These are phyloP conservation scores for Limnephilus rhombicus DNA, from an alignment of 2,888 invertebrate species.

Conservation along the genomic window DNA sequence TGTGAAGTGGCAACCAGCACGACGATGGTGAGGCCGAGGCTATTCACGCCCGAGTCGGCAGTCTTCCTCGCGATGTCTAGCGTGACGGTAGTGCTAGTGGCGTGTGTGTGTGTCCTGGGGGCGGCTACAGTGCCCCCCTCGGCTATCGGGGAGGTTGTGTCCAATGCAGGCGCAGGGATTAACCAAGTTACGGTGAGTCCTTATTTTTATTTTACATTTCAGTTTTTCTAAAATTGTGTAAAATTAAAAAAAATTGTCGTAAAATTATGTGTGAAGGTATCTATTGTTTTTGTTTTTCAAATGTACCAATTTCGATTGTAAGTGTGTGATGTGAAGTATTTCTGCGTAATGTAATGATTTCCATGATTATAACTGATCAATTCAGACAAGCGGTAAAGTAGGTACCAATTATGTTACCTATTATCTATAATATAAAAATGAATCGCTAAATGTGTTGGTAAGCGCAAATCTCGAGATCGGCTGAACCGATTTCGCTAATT, in stretches of 20 bases:
- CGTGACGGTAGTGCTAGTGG: slow-evolving; percentile 36
- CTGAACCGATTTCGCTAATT: no score
- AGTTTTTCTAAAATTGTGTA: not conserved
- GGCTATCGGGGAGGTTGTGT: slow-evolving; percentile 75
- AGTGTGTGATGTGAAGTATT: no score
- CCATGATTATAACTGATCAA: no score
- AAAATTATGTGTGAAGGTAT: no score
- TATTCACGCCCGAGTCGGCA: not conserved
- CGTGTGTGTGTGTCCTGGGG: not conserved
- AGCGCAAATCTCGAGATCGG: no score
- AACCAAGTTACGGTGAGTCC: slow-evolving; percentile 76
- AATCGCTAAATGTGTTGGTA: no score
- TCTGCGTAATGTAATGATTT: no score
- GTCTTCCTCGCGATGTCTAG: slow-evolving; percentile 46
- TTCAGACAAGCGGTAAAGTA: no score
- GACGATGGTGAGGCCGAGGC: not conserved
- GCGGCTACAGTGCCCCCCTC: slow-evolving; percentile 69
- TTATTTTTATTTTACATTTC: not conserved
- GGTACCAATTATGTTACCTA: no score
- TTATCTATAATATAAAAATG: no score
- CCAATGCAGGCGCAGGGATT: slow-evolving; percentile 75
- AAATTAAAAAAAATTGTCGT: not conserved
- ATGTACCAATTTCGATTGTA: no score
- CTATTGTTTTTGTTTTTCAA: no score
- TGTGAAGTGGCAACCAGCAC: not conserved